A percentile compares a stretch with the other conserved stretches of the same genome.
These are phyloP conservation scores for Chaetodon auriga DNA, from an alignment of 2,113 vertebrate species.

Conservation along the genomic window DNA sequence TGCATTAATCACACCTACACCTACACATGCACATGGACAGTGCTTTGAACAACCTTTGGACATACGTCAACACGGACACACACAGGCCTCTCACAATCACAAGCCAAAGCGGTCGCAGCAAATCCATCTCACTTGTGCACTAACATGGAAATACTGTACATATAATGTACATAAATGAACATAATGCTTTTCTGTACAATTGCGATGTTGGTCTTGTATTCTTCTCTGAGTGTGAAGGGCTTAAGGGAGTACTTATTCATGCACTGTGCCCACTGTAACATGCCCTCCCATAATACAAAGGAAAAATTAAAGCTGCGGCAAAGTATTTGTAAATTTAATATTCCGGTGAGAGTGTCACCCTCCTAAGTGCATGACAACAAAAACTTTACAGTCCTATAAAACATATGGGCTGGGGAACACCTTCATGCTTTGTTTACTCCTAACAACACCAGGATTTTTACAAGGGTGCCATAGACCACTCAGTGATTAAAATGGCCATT, in stretches of 20 bases:
- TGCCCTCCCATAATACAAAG: neutral
- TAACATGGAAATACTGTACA: too few relatives aligned
- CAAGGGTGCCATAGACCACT: slow-evolving; percentile 44
- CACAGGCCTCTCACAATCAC: slow-evolving; percentile 29
- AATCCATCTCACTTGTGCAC: neutral
- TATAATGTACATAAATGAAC: neutral
- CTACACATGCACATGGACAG: slow-evolving; percentile 33
- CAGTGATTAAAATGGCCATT: slow-evolving; percentile 66
- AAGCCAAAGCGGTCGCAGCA: neutral
- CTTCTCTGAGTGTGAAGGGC: neutral
- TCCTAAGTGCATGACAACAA: slow-evolving; percentile 22
- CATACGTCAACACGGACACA: slow-evolving; percentile 38
- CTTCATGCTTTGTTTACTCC: slow-evolving; percentile 63
- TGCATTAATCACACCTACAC: slow-evolving; percentile 59
- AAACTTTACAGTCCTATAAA: slow-evolving; percentile 57
- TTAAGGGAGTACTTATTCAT: slow-evolving; percentile 10
- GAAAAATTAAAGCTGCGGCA: neutral
- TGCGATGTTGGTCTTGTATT: neutral
- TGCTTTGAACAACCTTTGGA: slow-evolving; percentile 17
- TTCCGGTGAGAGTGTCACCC: neutral
- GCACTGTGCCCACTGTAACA: neutral
- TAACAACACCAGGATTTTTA: slow-evolving; percentile 45
- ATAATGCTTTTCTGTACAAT: neutral
- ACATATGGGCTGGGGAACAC: slow-evolving; percentile 40
- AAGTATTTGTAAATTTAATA: slow-evolving; percentile 25